phyloP scores from a whole-genome alignment of 2,113 vertebrate species.

The Pao palembangensis region DNA sequence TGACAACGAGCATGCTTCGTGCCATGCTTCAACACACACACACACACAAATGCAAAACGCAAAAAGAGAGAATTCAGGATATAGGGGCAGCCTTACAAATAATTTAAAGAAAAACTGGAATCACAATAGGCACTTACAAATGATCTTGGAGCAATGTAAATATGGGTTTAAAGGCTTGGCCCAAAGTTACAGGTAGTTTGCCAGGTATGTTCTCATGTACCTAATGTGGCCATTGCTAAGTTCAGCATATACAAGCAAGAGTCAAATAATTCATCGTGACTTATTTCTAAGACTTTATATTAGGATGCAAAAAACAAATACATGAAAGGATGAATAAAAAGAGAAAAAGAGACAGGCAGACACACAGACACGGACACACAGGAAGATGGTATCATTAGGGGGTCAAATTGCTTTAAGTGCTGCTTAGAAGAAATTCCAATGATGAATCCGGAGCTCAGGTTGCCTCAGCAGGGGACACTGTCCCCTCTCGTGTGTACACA shows the following conservation, averaged over 20 bases:
- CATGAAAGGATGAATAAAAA: not conserved
- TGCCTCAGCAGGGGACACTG: conserved; percentile 10
- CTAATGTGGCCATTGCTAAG: too few relatives aligned
- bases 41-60: too few relatives aligned
- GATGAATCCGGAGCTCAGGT: conserved; percentile 12
- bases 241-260: too few relatives aligned
- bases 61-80: not conserved
- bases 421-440: conserved; percentile 30
- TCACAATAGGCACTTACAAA: too few relatives aligned
- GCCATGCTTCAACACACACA: conserved; percentile 26
- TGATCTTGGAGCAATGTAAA: too few relatives aligned
- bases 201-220: too few relatives aligned
- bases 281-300: too few relatives aligned
- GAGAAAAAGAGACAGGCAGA: not conserved
- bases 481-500: conserved; percentile 8
- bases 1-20: conserved; percentile 15
- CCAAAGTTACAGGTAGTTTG: too few relatives aligned
- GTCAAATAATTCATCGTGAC: too few relatives aligned
- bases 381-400: conserved; percentile 9
- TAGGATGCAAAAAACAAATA: not conserved
- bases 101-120: too few relatives aligned
- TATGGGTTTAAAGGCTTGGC: too few relatives aligned
- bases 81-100: not conserved
- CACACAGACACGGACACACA: not conserved
- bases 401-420: conserved; percentile 25